These are phyloP conservation scores for Urocitellus parryii DNA, from an alignment of 2,113 vertebrate species.

Conservation along the genomic window DNA sequence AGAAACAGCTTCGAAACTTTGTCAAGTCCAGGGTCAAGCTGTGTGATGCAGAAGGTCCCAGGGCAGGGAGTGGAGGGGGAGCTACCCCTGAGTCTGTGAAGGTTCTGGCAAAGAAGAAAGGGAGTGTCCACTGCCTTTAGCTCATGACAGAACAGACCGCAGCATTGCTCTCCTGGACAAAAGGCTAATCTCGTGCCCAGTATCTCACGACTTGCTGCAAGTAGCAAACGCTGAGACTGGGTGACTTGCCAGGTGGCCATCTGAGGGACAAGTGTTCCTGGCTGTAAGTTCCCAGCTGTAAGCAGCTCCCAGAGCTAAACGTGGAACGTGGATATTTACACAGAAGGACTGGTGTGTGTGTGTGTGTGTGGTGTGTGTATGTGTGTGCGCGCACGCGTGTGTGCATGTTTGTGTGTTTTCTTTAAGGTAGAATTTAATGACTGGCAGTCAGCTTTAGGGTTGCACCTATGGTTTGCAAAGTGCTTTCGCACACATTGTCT, in stretches of 20 bases:
- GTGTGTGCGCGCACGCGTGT: too few relatives aligned
- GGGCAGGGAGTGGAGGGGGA: neutral
- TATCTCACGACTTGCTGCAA: neutral
- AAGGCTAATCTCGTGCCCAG: neutral
- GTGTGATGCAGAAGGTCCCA: neutral
- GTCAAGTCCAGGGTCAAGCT: neutral
- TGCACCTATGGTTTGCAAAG: neutral
- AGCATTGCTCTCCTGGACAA: neutral
- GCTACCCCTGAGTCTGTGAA: too few relatives aligned
- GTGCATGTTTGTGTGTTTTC: neutral
- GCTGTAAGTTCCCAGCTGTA: neutral
- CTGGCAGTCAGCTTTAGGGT: neutral
- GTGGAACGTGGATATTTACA: neutral
- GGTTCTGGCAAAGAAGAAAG: neutral
- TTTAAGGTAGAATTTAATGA: neutral
- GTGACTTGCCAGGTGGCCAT: neutral
- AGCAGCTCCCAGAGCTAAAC: neutral
- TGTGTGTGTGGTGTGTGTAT: neutral
- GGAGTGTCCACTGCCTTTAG: neutral
- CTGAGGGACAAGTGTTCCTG: neutral
- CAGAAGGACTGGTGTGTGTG: neutral
- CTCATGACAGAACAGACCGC: neutral
- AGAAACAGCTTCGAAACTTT: neutral
- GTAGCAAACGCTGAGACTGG: neutral
- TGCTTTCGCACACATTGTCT: neutral